phyloP scores from a whole-genome alignment of 2,888 invertebrate species.

The Aleiodes leptofemur region DNA sequence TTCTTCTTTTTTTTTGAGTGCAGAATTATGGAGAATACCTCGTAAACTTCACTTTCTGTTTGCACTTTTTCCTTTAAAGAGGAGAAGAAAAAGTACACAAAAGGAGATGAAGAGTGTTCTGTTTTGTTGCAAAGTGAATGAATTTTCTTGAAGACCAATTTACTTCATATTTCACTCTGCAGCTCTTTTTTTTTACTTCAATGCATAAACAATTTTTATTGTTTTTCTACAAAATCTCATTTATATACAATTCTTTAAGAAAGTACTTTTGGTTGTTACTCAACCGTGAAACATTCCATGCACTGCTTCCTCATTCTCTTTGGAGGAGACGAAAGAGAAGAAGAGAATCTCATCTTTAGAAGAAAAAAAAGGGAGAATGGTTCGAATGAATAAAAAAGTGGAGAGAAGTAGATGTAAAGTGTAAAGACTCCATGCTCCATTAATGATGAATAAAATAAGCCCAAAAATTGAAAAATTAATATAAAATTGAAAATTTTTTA shows the following conservation, averaged over 20 bases:
- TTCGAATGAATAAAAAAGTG: too few species aligned
- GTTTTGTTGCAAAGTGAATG: not conserved
- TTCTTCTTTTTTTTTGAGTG: too few species aligned
- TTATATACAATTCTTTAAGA: slow-evolving; percentile 17
- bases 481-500: too few species aligned
- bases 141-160: slow-evolving; percentile 8
- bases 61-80: slow-evolving; percentile 7
- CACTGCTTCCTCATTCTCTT: slow-evolving; percentile 30
- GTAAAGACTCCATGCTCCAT: too few species aligned
- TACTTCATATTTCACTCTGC: not conserved
- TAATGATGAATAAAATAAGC: too few species aligned
- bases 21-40: not conserved
- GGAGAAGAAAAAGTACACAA: not conserved
- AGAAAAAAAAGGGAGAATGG: too few species aligned
- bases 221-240: slow-evolving; percentile 19
- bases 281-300: slow-evolving; percentile 37
- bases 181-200: slow-evolving; percentile 4
- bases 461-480: too few species aligned
- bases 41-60: not conserved
- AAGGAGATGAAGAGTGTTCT: not conserved
- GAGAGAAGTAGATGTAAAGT: too few species aligned
- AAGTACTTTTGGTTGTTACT: slow-evolving; percentile 23
- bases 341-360: not conserved
- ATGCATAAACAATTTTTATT: slow-evolving; percentile 7
- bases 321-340: slow-evolving; percentile 23